Evolutionary conservation across 2,113 vertebrate genomes (phyloP).

Genomic region (Platycercus adscitus): DNA sequence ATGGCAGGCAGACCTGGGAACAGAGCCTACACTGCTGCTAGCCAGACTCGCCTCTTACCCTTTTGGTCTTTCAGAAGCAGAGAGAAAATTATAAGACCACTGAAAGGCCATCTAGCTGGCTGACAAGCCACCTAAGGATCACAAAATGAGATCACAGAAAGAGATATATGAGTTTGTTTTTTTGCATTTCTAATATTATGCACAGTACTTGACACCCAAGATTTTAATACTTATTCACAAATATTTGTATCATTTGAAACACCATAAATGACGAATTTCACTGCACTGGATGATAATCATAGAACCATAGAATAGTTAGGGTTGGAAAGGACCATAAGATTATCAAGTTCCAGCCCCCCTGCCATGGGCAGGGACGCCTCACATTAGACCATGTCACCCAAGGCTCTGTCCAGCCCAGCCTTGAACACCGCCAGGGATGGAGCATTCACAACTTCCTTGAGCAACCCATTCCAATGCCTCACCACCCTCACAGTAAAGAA

Average conservation of each 20-base stretch:
- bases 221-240: not conserved
- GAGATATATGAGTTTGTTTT: not conserved
- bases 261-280: not conserved
- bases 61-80: not conserved
- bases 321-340: not conserved
- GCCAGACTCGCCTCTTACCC: not conserved
- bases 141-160: not conserved
- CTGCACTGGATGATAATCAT: not conserved
- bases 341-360: not conserved
- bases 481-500: not conserved
- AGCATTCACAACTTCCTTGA: not conserved
- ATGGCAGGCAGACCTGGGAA: not conserved
- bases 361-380: not conserved
- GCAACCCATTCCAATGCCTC: not conserved
- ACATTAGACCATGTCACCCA: not conserved
- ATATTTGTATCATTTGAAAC: not conserved
- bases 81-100: not conserved
- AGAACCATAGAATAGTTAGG: not conserved
- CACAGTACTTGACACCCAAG: not conserved
- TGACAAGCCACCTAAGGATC: constrained; percentile 26
- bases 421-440: not conserved
- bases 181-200: not conserved
- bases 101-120: not conserved
- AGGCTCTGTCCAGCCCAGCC: not conserved
- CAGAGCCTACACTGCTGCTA: not conserved